Evolutionary conservation across 2,888 invertebrate genomes (phyloP).

Genomic region (Oithona nana): DNA sequence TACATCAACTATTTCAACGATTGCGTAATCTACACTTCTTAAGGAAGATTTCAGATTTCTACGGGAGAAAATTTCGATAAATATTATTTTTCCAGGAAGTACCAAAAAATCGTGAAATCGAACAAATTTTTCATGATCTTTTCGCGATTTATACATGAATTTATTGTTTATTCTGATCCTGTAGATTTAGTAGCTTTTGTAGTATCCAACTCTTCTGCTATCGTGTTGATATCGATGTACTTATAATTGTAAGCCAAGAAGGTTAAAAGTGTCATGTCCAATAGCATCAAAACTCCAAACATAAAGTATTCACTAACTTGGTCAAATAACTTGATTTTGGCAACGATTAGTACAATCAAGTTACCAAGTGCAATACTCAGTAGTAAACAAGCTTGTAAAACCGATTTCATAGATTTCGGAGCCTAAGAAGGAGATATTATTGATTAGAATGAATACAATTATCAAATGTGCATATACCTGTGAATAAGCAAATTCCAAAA

Average conservation of each 20-base stretch:
- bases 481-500: constrained; percentile 84
- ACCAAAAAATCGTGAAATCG: too few species aligned
- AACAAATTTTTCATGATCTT: too few species aligned
- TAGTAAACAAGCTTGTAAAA: constrained; percentile 77
- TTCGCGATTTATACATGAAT: too few species aligned
- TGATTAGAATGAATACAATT: background rate
- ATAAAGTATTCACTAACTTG: constrained; percentile 71
- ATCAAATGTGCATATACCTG: constrained; percentile 35
- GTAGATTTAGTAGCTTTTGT: background rate
- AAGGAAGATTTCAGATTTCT: too few species aligned
- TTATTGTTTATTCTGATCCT: too few species aligned
- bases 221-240: background rate
- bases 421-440: constrained; percentile 39
- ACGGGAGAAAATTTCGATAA: too few species aligned
- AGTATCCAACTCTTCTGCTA: background rate
- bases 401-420: constrained; percentile 78
- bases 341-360: constrained; percentile 70
- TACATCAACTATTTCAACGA: too few species aligned
- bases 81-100: too few species aligned
- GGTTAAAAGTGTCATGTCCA: constrained; percentile 61
- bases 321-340: constrained; percentile 52
- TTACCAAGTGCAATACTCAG: constrained; percentile 85
- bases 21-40: too few species aligned
- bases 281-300: constrained; percentile 64
- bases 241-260: constrained; percentile 41